Base-by-base conservation (phyloP, 2,888 invertebrate genomes). In the Habrosyne pyritoides region DNA sequence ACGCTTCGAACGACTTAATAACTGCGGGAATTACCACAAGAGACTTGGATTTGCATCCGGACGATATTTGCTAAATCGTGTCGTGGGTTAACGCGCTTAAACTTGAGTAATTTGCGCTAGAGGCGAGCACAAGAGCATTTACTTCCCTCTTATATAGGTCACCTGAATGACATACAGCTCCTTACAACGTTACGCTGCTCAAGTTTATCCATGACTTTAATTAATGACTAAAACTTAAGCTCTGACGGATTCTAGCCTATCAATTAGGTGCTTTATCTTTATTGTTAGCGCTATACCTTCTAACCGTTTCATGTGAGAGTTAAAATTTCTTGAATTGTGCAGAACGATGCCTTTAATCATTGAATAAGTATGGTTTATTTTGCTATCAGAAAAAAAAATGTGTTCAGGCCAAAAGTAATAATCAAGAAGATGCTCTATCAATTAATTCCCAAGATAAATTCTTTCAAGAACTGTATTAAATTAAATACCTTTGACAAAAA, bases 31-130 rank as follows among this genome's bases (percentile, higher is more conserved):
- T 53, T 69, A 70, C 71, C 73, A 60, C 72, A 58, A 64, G 71
- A 73, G 70, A 59, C 60, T 70, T 52, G 66, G 65, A 79, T 81
- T 82, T 81, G 75, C 77, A 77, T 79, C 73, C 61, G 62, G 63
- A 63, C 64, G 68, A 69, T 75, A 77, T 81, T 78, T 75, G 68
- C 67, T 75, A 73, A 79, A 78, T 75, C 70, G 73, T 63, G 67
- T 69, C 70, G 66, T 63, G 65, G 71, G 68, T 70, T 73, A 73
- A 67, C 70, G 67, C 62, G 71, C 64, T 66, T 65, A 68, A 81
- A 80, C 79, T 81, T 77, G 63, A 73, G 73, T 73, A 75, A 77
- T 80, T 77, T 76, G 69, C 72, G 52, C 68, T 64, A 61, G 66
- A 59, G 64, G 57, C 57, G 64, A 60, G 60, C 60, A 48, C 30